Evolutionary conservation across 2,113 vertebrate species (phyloP), one percentile per base, ranked within the genome.

Genomic region (Lamprologus ornatipinnis): DNA sequence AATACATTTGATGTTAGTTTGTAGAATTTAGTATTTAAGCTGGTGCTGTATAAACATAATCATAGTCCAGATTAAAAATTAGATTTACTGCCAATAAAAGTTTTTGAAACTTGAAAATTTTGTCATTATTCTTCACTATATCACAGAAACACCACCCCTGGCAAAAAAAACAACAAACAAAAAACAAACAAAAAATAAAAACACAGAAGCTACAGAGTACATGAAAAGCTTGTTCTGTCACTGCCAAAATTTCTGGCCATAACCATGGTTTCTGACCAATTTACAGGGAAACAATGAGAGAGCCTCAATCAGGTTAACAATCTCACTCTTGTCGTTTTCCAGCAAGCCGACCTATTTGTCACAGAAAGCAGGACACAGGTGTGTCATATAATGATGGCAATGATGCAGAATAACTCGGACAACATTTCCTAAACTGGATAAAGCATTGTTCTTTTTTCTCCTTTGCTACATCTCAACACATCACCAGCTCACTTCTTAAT

Each of bases 311-410:
- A 90, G 84, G 85, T 91, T 55, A 42, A 73, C 82, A 89, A 85
- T 79, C 87, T 86, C 45, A 37, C 35, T 87, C 60, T 85, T 57
- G 89, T 85, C 2, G 15, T 86, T 89, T 93, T 89, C 75, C 68
- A 68, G 79, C 53, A 45, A 15, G 73, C 87, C 82, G 73, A 45
- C 12, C 45, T 45, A 63, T 86, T 90, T 31, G 87, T 90, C 90
- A 89, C 13, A 42, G 31, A 9, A 60, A 85, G 82, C 9, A 80
- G 85, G 91, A 80, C 91, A 80, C 94, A 91, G 85, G 91, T 93
- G 94, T 94, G 92, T 81, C 63, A 84, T 88, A 80, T 81, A 88
- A 92, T 86, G 84, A 80, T 19, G n/a, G 37, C 73, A 80, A 37
- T 28, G 84, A 84, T 82, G 92, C 88, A 88, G 87, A 91, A 91